Base-by-base conservation (phyloP, 2,888 invertebrate species). In the Conchocele bisecta region DNA sequence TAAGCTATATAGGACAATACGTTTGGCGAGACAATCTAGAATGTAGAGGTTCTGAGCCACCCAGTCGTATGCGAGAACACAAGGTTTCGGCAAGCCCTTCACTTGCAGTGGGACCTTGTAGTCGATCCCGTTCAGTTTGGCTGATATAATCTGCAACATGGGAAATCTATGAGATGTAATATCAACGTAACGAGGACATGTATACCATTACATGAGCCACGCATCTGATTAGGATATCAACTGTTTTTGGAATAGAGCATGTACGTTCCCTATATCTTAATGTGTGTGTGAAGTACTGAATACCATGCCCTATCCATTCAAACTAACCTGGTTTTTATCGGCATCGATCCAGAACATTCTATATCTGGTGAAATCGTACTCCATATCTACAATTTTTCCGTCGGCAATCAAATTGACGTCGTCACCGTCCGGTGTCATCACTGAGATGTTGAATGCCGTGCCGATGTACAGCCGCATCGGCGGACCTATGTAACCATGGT, bases 41-140 rank as follows among this genome's bases (percentile, higher is more conserved):
- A 98, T 96, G 92, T 98, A 99, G 9, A 99, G 93, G 90, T 98
- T 98, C 90, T 97, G 96, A 0, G 97, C 97, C 44, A 99, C 94
- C 97, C 98, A 99, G 92, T 99, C 99, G 17, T 98, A 95, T 9
- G 99, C 98, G 54, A 99, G 31, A 15, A 81, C 74, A 13, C 73
- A 72, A 1, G 86, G 86, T 5, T 81, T 58, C 5, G 79, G 76
- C 15, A 88, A 48, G 26, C 86, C 82, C 13, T 75, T 68, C 2
- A 85, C 59, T 3, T 63, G 51, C n/a, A 82, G 56, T n/a, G n/a
- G n/a, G n/a, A n/a, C n/a, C n/a, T n/a, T n/a, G n/a, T n/a, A n/a
- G n/a, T n/a, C n/a, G n/a, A n/a, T n/a, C n/a, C n/a, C n/a, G n/a
- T n/a, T n/a, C n/a, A n/a, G n/a, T n/a, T n/a, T n/a, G n/a, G n/a